These are phyloP conservation scores for Scelioninae gen. 1 DNA, from an alignment of 2,888 invertebrate genomes.

Conservation along the genomic window DNA sequence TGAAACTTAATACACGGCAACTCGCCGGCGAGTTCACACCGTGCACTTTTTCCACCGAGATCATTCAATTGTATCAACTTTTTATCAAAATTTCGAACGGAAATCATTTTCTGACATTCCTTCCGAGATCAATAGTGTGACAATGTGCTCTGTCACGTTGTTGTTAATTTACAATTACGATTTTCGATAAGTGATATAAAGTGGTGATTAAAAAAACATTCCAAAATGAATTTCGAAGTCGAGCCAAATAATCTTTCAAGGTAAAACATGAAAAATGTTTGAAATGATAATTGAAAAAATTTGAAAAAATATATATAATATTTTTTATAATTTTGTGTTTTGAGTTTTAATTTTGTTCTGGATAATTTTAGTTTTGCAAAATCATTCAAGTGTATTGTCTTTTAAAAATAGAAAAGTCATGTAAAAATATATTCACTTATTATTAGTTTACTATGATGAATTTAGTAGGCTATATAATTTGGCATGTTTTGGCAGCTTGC, in stretches of 20 bases:
- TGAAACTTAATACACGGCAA: slow-evolving; percentile 37
- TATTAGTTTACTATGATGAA: slow-evolving; percentile 25
- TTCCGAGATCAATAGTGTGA: background rate
- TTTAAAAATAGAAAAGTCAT: background rate
- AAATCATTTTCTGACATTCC: background rate
- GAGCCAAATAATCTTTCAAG: slow-evolving; percentile 21
- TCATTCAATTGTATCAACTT: background rate
- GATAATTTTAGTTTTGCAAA: background rate
- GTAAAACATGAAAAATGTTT: background rate
- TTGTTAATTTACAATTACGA: background rate
- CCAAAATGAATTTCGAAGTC: background rate
- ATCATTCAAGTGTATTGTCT: slow-evolving; percentile 1
- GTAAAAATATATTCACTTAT: slow-evolving; percentile 24
- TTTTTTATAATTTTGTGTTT: too few species aligned
- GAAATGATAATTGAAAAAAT: too few species aligned
- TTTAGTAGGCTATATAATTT: slow-evolving; percentile 28
- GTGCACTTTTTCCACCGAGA: background rate
- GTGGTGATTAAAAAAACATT: background rate
- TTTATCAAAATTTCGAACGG: background rate
- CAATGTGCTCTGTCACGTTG: background rate
- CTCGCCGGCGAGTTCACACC: slow-evolving; percentile 19
- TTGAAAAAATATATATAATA: too few species aligned
- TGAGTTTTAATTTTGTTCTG: too few species aligned
- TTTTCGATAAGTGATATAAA: background rate
- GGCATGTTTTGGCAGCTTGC: slow-evolving; percentile 20